Evolutionary conservation across 35 echinoderm and acorn worm genomes (phyloP).

Genomic region (Ophioderma brevispina): DNA sequence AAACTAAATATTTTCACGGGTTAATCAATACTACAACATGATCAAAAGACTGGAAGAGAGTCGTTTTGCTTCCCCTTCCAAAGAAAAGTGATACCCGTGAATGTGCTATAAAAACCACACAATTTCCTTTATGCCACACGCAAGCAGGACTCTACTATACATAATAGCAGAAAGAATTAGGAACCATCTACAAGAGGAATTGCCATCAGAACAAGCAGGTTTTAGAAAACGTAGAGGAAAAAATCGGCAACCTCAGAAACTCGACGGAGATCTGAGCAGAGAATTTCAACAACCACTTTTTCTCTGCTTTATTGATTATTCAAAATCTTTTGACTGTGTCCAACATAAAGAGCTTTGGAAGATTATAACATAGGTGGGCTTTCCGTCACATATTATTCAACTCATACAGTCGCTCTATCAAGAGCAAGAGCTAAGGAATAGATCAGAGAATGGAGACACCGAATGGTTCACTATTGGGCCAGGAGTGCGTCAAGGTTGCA

Average conservation of each 20-base stretch:
- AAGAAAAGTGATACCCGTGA: conserved; percentile 20
- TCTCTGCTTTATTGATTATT: conserved; percentile 43
- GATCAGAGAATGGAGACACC: too few relatives aligned
- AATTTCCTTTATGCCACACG: neutral
- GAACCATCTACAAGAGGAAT: conserved; percentile 9
- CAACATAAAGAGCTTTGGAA: neutral
- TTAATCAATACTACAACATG: too few relatives aligned
- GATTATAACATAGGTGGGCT: neutral
- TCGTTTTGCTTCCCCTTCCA: too few relatives aligned
- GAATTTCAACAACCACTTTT: conserved; percentile 2
- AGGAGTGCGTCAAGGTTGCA: too few relatives aligned
- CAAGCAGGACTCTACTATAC: too few relatives aligned
- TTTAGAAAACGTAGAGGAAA: conserved; percentile 38
- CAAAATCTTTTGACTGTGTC: conserved; percentile 28
- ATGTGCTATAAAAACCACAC: conserved; percentile 13
- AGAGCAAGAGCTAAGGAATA: too few relatives aligned
- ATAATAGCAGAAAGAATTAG: conserved; percentile 10
- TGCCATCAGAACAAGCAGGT: conserved; percentile 26
- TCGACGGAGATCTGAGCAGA: neutral
- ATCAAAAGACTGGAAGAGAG: too few relatives aligned
- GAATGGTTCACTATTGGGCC: too few relatives aligned
- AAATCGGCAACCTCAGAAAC: neutral
- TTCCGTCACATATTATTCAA: conserved; percentile 8
- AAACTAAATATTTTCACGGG: too few relatives aligned
- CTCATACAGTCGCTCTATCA: neutral